A percentile compares a stretch with the other conserved stretches of the same genome.
Conservation (phyloP, 2,797 vertebrate genomes). For the Oreochromis grahami region DNA sequence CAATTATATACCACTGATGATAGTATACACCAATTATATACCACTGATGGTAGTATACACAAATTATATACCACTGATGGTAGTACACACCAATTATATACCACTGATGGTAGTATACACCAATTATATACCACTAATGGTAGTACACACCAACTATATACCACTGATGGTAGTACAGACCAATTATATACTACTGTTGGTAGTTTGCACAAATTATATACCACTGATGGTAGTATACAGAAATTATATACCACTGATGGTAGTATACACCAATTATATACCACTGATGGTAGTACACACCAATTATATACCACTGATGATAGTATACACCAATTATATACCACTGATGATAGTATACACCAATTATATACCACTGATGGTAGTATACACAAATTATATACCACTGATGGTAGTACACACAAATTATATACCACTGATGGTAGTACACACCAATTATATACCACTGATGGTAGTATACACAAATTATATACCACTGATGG, state of each 20-base stretch:
- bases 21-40: accelerated
- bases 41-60: accelerated
- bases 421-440: accelerated
- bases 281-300: accelerated
- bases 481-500: too few relatives aligned
- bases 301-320: accelerated
- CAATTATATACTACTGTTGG: neutral
- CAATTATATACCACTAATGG: neutral
- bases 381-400: neutral
- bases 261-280: accelerated
- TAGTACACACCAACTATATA: accelerated
- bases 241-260: accelerated
- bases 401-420: accelerated
- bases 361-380: accelerated
- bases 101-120: accelerated
- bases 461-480: too few relatives aligned
- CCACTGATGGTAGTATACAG: neutral
- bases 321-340: accelerated
- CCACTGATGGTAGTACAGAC: accelerated
- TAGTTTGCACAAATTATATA: neutral
- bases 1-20: accelerated
- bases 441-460: neutral
- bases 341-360: accelerated
- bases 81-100: accelerated
- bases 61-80: accelerated